Evolutionary conservation across 1,140 invertebrate species (phyloP), one percentile per base, ranked within the genome.

Genomic region (Ylistrum balloti): DNA sequence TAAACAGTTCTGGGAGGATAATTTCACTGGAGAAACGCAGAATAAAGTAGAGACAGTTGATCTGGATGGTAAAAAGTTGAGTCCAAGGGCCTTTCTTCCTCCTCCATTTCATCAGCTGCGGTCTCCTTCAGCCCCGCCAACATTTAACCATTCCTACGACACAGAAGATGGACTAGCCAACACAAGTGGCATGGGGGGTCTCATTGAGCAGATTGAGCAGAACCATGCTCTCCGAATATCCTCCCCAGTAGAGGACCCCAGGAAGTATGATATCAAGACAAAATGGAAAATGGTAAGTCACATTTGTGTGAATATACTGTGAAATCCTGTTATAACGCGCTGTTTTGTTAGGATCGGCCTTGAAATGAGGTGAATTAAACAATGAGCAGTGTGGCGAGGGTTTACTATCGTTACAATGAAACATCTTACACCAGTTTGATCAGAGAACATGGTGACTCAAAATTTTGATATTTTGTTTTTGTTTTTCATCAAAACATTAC

Each of bases 121-220:
- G 15, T 95, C 95, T 28, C 95, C 94, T 0, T 95, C 95, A 35
- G 95, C 95, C 17, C 95, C 95, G n/a, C 94, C 95, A 13, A 90
- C 48, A 0, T 74, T 91, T 9, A 86, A 89, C 13, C 91, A 93
- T 89, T 91, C 93, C 88, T 88, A 87, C 22, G 91, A 93, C 41
- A 93, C 87, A 7, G 89, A 87, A 33, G 86, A 87, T 87, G 85
- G 41, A 17, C 86, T 35, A 0, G 88, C 87, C 34, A 89, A 91
- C 22, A 90, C 85, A 5, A 91, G 89, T 90, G 87, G 89, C 2
- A 90, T 91, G 89, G 88, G 89, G n/a, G 86, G 89, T 56, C 34
- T 91, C 33, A 90, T 91, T 33, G 89, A 91, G 38, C 35, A 88
- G n/a, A 88, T 91, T 88, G 91, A 90, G 85, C 91, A 90, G 34